Evolutionary conservation across 92 coral and sea anemone species (phyloP), one percentile per base, ranked within the genome.

Genomic region (Palythoa caribaeorum): DNA sequence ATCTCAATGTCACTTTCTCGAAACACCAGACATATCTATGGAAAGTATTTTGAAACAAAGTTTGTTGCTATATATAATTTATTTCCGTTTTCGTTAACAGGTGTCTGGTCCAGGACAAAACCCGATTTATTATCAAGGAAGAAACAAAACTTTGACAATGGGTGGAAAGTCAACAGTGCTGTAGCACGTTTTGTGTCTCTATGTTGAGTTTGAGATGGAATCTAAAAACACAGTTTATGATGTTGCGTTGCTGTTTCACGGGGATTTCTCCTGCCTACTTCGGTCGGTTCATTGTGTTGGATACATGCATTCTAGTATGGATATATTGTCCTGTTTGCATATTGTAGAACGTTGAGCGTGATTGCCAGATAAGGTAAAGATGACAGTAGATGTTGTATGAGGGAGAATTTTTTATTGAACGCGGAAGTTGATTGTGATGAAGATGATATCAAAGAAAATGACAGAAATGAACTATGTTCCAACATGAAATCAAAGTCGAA

Each of bases 101-200:
- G 85, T 80, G 47, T 80, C 85, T 6, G 85, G 85, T 20, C 85
- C 85, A 6, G 85, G 85, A 10, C 85, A 80, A 62, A 80, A 16
- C 15, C 85, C 85, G 11, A 28, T 80, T 65, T 80, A 80, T 50
- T 80, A 80, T 19, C 85, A 80, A 62, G 75, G 85, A 60, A 20
- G 50, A 40, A 66, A 63, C 44, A 80, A 38, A 54, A 21, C 71
- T 35, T 54, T 78, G 35, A 10, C 59, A 66, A 66, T 68, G 59
- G 65, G 85, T 51, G 85, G 85, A 80, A 80, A 80, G 70, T 80
- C 85, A 4, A 80, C 85, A 62, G 75, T 80, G 44, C 17, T 80
- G 75, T 80, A 80, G 75, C 71, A 38, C 51, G 14, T 54, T 15
- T 2, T 36, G 53, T 20, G 68, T 35, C 8, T 59, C 17, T 60